Evolutionary conservation across 2,888 invertebrate genomes (phyloP), one percentile per base, ranked within the genome.

Genomic region (Nephrotoma appendiculata): DNA sequence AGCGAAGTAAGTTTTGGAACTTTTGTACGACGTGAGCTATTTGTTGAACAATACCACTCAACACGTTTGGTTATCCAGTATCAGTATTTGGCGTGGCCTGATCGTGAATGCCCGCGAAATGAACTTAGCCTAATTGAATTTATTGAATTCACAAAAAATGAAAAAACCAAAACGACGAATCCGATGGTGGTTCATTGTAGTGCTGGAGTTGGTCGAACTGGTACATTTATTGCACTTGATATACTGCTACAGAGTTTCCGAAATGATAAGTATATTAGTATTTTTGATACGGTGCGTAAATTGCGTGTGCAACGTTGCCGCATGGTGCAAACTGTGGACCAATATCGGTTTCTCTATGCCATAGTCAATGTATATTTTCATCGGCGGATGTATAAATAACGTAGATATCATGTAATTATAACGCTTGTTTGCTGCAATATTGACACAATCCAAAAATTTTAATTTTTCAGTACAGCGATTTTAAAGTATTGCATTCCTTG

Each of bases 181-280:
- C 93, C 94, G 41, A 93, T 94, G 86, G 92, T 95, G 11, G 93
- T 86, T 41, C 88, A 85, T 88, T 90, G 90, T 90, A 95, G 96
- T 89, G 96, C 96, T 89, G 96, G 96, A 19, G 95, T 96, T 85
- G 96, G 96, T 7, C 92, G 96, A 87, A 96, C 96, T 11, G 96
- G 96, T 1, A 96, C 96, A 0, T 93, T 95, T 88, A 95, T 96
- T 88, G 94, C 94, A 0, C 92, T 95, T 86, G 95, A 96, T 89
- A 94, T 95, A 88, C 92, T 96, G 85, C 92, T 95, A 89, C 95
- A 95, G 90, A 93, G 94, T 87, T 92, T 95, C 42, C 92, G 92
- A 88, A 92, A 93, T 87, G 93, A 94, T 88, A 92, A 93, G 87
- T 93, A 93, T 89, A 92, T 96, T 7, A 95, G 95, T 89, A 93